A percentile compares a stretch with the other conserved stretches of the same genome.
Conservation (phyloP, 2,797 vertebrate genomes). For the Galagoides demidoff region DNA sequence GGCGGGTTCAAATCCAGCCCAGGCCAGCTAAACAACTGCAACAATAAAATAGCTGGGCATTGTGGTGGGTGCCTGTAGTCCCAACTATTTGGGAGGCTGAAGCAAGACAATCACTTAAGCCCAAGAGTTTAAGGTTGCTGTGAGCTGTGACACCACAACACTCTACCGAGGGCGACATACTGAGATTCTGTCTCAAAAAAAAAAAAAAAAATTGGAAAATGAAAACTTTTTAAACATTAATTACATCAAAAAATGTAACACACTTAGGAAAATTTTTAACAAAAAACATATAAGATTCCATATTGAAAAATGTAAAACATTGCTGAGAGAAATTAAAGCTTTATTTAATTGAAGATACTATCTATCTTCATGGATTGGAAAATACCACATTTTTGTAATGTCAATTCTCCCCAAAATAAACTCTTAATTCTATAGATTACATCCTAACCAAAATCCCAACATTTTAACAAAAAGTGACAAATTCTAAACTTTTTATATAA, state of each 20-base stretch:
- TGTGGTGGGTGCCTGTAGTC: too few relatives aligned
- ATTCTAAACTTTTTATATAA: not conserved
- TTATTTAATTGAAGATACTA: not conserved
- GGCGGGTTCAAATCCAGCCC: too few relatives aligned
- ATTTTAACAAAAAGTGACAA: constrained; percentile 7
- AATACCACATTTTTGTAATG: not conserved
- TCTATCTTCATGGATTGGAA: not conserved
- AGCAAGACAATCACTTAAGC: too few relatives aligned
- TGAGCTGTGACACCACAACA: too few relatives aligned
- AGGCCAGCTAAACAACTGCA: too few relatives aligned
- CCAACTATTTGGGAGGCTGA: too few relatives aligned
- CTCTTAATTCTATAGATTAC: not conserved
- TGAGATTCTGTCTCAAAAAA: too few relatives aligned
- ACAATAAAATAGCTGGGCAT: too few relatives aligned
- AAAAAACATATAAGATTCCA: not conserved
- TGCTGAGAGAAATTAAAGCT: constrained; percentile 39
- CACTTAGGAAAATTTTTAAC: not conserved
- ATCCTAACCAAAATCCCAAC: constrained; percentile 8
- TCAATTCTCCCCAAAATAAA: not conserved
- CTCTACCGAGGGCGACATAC: too few relatives aligned
- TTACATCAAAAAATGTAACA: constrained; percentile 25
- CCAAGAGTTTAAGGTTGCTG: too few relatives aligned
- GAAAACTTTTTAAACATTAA: not conserved
- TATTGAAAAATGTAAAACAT: not conserved
- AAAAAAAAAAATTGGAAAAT: not conserved